Percentiles rank a stretch among this genome's conserved stretches.
Evolutionary conservation across 1,140 invertebrate species (phyloP).

Genomic region (Drosophila subpulchrella): DNA sequence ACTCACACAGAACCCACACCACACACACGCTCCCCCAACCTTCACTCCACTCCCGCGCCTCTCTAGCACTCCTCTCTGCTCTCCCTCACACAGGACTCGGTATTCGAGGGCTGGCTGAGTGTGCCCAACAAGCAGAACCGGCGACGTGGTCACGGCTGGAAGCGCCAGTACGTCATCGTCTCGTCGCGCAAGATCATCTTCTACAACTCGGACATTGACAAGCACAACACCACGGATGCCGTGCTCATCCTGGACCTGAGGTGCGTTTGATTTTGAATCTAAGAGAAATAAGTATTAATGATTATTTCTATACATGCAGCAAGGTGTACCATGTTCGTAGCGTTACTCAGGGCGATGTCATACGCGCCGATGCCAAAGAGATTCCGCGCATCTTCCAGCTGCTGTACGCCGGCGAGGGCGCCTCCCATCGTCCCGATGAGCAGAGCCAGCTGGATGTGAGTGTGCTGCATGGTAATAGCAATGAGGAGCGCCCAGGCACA

Average conservation of each 20-base stretch:
- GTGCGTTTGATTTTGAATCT: constrained; percentile 84
- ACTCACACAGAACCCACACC: constrained; percentile 17
- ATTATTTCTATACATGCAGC: constrained; percentile 85
- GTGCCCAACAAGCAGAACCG: constrained; percentile 98
- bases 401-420: constrained; percentile 96
- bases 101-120: constrained; percentile 97
- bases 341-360: constrained; percentile 99
- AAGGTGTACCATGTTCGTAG: constrained; percentile 99
- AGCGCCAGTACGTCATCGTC: constrained; percentile 98
- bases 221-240: constrained; percentile 95
- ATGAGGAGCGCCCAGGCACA: constrained; percentile 90
- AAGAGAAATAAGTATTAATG: background rate
- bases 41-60: constrained; percentile 13
- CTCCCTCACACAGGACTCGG: constrained; percentile 87
- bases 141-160: constrained; percentile 96
- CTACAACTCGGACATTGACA: constrained; percentile 97
- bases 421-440: constrained; percentile 93
- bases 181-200: constrained; percentile 99
- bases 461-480: constrained; percentile 85
- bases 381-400: constrained; percentile 99
- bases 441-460: constrained; percentile 84
- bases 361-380: constrained; percentile 98
- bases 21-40: background rate
- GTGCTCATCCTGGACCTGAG: constrained; percentile 97
- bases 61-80: constrained; percentile 80